Base-by-base conservation (phyloP, 2,888 invertebrate genomes). In the Himalopsyche anomala region DNA sequence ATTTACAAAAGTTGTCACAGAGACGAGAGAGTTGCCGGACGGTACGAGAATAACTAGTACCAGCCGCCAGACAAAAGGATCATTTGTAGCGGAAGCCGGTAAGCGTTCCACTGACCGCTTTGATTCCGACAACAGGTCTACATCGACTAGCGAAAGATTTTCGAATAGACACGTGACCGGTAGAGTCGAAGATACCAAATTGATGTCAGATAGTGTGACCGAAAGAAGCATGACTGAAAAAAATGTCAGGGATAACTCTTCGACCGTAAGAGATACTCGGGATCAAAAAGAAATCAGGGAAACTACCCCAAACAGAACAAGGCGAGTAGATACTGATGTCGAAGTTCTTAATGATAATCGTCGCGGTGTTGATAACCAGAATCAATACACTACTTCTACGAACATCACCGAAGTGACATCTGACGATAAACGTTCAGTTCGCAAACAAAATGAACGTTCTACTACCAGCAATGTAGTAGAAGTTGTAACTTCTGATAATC, bases 41-140 rank as follows among this genome's bases (percentile, higher is more conserved):
- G 96, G 96, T 19, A 95, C 95, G 2, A 93, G 93, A 74, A 94
- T 95, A 0, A 95, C 95, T n/a, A 95, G 95, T 87, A 95, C 95
- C 36, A 94, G 94, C 79, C 94, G 95, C 56, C 95, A 96, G 90
- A 95, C 95, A 55, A 92, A 91, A 85, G 91, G 90, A 42, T 87
- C 88, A n/a, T 88, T 45, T n/a, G 45, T 79, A 17, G 83, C 87
- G 6, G 86, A 82, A 81, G 84, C 87, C 17, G 87, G 85, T 15
- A 88, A 83, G 56, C 83, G 85, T 28, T n/a, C 87, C 15, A 28
- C 80, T 4, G 80, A 56, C 38, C 56, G 56, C 6, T 80, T 40
- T 45, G 84, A 84, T 40, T 80, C 84, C 19, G 84, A 85, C 69
- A 69, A 85, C 12, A 45, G 56, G 12, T 80, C 81, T 17, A 38